Evolutionary conservation across 1,140 invertebrate species (phyloP).

Genomic region (Drosophila pseudoananassae): DNA sequence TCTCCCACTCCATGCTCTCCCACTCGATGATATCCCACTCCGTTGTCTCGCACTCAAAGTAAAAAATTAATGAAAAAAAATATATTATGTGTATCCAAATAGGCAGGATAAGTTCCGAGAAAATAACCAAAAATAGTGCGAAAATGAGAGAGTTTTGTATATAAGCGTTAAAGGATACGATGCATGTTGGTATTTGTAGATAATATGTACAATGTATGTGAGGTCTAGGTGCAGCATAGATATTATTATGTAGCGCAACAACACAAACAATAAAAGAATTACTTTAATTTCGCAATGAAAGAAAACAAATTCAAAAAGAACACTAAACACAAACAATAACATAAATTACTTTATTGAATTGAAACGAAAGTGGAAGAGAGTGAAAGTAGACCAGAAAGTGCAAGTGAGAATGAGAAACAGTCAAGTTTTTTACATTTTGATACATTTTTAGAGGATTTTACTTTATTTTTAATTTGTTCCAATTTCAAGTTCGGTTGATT

Average conservation of each 20-base stretch:
- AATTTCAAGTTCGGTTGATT: slow-evolving; percentile 35
- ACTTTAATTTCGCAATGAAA: slow-evolving; percentile 78
- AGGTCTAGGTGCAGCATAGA: slow-evolving; percentile 27
- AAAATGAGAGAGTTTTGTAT: slow-evolving; percentile 33
- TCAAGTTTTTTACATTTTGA: slow-evolving; percentile 73
- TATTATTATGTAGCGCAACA: slow-evolving; percentile 58
- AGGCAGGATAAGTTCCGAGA: not conserved
- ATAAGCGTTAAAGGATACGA: slow-evolving; percentile 46
- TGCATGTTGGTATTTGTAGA: slow-evolving; percentile 50
- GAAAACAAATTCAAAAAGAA: slow-evolving; percentile 36
- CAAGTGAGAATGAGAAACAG: slow-evolving; percentile 7
- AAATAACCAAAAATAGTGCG: slow-evolving; percentile 15
- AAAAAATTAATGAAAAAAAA: slow-evolving; percentile 10
- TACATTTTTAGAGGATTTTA: slow-evolving; percentile 74
- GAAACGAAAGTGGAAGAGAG: slow-evolving; percentile 8
- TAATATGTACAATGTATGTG: slow-evolving; percentile 37
- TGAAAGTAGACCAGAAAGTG: slow-evolving; percentile 12
- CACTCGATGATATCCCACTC: slow-evolving; percentile 82
- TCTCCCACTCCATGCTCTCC: slow-evolving; percentile 83
- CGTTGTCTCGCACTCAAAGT: slow-evolving; percentile 78
- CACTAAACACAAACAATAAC: slow-evolving; percentile 69
- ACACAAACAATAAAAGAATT: slow-evolving; percentile 79
- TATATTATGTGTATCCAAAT: slow-evolving; percentile 1
- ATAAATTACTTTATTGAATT: slow-evolving; percentile 72
- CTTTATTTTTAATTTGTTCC: slow-evolving; percentile 43